These are phyloP conservation scores for Drosophila biarmipes DNA, from an alignment of 1,140 invertebrate species.

Conservation along the genomic window DNA sequence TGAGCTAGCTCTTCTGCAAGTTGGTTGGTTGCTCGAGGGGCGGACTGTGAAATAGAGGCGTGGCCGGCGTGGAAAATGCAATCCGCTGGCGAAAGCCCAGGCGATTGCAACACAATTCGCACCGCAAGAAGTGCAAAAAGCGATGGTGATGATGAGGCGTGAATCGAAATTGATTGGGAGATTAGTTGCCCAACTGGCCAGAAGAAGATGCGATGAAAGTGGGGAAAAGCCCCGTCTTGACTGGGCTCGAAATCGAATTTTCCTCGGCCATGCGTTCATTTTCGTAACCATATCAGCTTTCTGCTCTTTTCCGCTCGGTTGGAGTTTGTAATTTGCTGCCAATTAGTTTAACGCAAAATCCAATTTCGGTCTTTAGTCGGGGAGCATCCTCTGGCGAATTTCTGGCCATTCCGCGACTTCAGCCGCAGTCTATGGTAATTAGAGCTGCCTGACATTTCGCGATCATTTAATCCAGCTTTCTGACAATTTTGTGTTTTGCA, in stretches of 20 bases:
- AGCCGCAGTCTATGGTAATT: constrained; percentile 41
- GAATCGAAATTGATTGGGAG: constrained; percentile 40
- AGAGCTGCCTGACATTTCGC: constrained; percentile 55
- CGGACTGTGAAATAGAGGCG: constrained; percentile 22
- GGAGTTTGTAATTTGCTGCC: constrained; percentile 39
- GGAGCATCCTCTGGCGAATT: neutral
- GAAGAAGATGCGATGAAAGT: constrained; percentile 9
- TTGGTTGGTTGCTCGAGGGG: constrained; percentile 18
- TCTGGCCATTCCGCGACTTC: neutral
- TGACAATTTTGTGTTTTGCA: constrained; percentile 25
- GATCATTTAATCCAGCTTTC: constrained; percentile 28
- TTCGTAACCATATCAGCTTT: constrained; percentile 42
- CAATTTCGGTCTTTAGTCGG: constrained; percentile 28
- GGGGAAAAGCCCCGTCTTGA: constrained; percentile 6
- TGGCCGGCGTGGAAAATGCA: constrained; percentile 31
- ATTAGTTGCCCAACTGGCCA: constrained; percentile 34
- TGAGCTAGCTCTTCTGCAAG: constrained; percentile 28
- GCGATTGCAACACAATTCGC: constrained; percentile 17
- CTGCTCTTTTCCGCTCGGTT: constrained; percentile 7
- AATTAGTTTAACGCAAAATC: constrained; percentile 36
- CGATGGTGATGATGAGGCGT: constrained; percentile 22
- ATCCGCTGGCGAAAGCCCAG: constrained; percentile 40
- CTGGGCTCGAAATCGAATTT: constrained; percentile 25
- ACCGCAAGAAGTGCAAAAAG: constrained; percentile 15
- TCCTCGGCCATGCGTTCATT: constrained; percentile 22